phyloP scores from a whole-genome alignment of 2,888 invertebrate species.

The Dasysyrphus albostriatus region DNA sequence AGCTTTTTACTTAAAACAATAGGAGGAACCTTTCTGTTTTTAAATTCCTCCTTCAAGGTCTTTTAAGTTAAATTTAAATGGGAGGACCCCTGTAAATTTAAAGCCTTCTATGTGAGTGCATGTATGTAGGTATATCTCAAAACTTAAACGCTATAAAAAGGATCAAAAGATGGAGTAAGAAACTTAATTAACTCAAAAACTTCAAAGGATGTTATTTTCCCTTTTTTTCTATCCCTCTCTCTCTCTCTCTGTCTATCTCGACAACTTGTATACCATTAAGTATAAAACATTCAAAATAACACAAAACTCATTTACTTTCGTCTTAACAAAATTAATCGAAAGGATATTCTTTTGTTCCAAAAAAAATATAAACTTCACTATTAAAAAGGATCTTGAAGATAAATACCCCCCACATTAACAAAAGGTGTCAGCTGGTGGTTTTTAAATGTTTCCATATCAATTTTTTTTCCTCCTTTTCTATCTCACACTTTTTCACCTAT shows the following conservation, averaged over 20 bases:
- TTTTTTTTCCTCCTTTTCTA: neutral
- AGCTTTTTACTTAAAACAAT: constrained; percentile 10
- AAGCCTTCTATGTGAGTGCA: neutral
- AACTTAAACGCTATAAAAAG: constrained; percentile 20
- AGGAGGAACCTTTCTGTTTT: neutral
- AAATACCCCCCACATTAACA: constrained; percentile 59
- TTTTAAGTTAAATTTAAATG: constrained; percentile 30
- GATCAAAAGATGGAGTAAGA: constrained; percentile 45
- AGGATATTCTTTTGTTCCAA: constrained; percentile 32
- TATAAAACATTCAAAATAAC: constrained; percentile 33
- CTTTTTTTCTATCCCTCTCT: neutral
- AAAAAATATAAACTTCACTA: constrained; percentile 20
- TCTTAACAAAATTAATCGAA: constrained; percentile 57
- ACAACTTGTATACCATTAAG: constrained; percentile 2
- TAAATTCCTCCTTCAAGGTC: constrained; percentile 4
- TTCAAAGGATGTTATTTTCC: constrained; percentile 51
- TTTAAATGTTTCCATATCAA: constrained; percentile 32
- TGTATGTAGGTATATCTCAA: constrained; percentile 17
- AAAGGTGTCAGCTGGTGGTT: constrained; percentile 69
- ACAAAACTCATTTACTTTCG: constrained; percentile 26
- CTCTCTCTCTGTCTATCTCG: neutral
- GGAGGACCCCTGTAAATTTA: constrained; percentile 25
- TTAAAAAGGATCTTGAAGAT: constrained; percentile 49
- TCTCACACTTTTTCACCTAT: neutral
- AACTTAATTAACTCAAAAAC: constrained; percentile 68